Percentiles rank a stretch among this genome's conserved stretches.
phyloP scores from a whole-genome alignment of 2,113 vertebrate species.

The Tringa solitaria region DNA sequence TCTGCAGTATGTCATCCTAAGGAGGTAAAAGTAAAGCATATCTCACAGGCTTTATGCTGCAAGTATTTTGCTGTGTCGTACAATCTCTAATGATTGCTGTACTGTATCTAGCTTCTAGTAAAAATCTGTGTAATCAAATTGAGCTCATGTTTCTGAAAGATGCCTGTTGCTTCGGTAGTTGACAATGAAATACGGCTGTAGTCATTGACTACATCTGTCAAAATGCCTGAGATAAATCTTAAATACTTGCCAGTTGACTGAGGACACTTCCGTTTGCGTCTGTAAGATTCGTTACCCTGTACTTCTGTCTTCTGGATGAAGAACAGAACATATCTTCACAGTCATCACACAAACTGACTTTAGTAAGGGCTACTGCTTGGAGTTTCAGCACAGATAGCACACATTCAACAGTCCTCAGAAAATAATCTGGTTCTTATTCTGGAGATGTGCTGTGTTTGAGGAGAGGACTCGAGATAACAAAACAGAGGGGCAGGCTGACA shows the following conservation, averaged over 20 bases:
- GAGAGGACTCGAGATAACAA: neutral
- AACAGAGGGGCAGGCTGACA: neutral
- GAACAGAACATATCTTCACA: neutral
- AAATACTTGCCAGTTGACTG: neutral
- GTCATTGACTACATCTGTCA: neutral
- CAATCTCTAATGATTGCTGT: neutral
- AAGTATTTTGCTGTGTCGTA: neutral
- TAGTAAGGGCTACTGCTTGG: neutral
- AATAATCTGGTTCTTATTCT: neutral
- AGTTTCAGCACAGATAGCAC: neutral
- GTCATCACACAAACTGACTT: neutral
- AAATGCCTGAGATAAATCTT: neutral
- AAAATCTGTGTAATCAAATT: neutral
- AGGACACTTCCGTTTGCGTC: neutral
- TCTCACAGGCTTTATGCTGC: neutral
- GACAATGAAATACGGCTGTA: neutral
- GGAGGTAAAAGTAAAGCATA: neutral
- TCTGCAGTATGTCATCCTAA: neutral
- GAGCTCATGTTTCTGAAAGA: neutral
- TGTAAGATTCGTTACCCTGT: accelerated
- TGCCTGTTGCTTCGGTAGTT: neutral
- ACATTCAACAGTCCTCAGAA: neutral
- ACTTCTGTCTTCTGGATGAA: neutral
- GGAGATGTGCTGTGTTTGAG: neutral
- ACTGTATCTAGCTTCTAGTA: neutral